Evolutionary conservation across 2,888 invertebrate species (phyloP).

Genomic region (Drosophila infuscata): DNA sequence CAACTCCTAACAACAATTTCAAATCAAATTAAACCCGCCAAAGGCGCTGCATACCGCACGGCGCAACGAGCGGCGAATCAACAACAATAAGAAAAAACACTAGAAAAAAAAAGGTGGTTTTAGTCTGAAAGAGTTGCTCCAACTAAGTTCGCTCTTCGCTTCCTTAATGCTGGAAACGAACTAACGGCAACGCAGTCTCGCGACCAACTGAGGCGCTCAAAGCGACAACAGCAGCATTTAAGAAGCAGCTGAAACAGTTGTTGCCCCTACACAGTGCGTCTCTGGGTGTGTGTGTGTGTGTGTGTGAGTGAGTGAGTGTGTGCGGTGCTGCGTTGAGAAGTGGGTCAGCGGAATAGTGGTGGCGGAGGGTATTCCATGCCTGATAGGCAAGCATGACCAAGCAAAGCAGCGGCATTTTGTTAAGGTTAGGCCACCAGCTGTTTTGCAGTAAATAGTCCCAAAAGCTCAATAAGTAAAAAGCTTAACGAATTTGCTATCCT

Average conservation of each 20-base stretch:
- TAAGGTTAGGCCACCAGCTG: constrained; percentile 37
- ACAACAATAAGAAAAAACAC: constrained; percentile 31
- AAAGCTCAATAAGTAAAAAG: constrained; percentile 33
- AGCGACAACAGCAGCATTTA: constrained; percentile 66
- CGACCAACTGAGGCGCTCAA: constrained; percentile 72
- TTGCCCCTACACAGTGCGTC: constrained; percentile 22
- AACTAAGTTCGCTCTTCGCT: constrained; percentile 14
- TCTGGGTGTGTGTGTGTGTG: not conserved
- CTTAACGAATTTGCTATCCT: constrained; percentile 18
- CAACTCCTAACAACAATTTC: constrained; percentile 32
- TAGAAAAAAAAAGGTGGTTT: constrained; percentile 40
- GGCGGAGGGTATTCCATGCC: constrained; percentile 3
- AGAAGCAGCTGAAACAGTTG: constrained; percentile 60
- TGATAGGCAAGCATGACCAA: constrained; percentile 11
- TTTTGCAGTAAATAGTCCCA: constrained; percentile 12
- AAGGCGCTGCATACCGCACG: constrained; percentile 54
- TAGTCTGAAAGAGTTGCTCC: constrained; percentile 20
- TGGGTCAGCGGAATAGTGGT: not conserved
- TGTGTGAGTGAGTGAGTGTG: not conserved
- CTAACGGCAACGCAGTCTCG: constrained; percentile 73
- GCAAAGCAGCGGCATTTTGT: constrained; percentile 36
- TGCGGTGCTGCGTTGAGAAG: not conserved
- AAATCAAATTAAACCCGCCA: constrained; percentile 43
- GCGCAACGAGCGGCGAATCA: constrained; percentile 26
- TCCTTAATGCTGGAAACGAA: constrained; percentile 50